Evolutionary conservation across 2,113 vertebrate genomes (phyloP).

Genomic region (Planiliza haematocheilus): DNA sequence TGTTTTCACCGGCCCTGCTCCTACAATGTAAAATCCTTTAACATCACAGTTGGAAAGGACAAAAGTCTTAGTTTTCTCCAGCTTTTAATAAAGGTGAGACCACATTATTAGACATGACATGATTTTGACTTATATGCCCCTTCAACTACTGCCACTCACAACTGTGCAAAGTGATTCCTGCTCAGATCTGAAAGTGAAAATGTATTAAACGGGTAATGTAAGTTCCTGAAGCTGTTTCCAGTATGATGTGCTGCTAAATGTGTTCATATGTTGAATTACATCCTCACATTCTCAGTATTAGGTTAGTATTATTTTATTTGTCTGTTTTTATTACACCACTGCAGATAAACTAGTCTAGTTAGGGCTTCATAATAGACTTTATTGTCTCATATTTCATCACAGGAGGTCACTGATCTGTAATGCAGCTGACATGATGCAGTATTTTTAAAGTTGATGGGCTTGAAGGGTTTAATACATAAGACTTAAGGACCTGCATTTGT

Average conservation of each 20-base stretch:
- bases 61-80: neutral
- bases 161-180: too few relatives aligned
- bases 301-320: neutral
- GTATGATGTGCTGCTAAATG: neutral
- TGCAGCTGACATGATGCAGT: too few relatives aligned
- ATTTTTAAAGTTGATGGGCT: neutral
- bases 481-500: neutral
- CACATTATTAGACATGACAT: too few relatives aligned
- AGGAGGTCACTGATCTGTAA: neutral
- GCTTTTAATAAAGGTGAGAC: too few relatives aligned
- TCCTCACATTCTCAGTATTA: neutral
- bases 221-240: too few relatives aligned
- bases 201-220: neutral
- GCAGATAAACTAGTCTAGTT: neutral
- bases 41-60: neutral
- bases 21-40: neutral
- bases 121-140: too few relatives aligned
- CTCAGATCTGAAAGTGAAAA: neutral
- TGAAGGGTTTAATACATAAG: too few relatives aligned
- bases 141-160: too few relatives aligned
- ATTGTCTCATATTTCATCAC: too few relatives aligned
- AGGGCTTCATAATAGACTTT: too few relatives aligned
- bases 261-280: neutral
- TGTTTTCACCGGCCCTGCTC: too few relatives aligned
- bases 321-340: neutral